Percentiles rank a stretch among this genome's conserved stretches.
Conservation (phyloP, 2,113 vertebrate genomes). For the Octodon degus region DNA sequence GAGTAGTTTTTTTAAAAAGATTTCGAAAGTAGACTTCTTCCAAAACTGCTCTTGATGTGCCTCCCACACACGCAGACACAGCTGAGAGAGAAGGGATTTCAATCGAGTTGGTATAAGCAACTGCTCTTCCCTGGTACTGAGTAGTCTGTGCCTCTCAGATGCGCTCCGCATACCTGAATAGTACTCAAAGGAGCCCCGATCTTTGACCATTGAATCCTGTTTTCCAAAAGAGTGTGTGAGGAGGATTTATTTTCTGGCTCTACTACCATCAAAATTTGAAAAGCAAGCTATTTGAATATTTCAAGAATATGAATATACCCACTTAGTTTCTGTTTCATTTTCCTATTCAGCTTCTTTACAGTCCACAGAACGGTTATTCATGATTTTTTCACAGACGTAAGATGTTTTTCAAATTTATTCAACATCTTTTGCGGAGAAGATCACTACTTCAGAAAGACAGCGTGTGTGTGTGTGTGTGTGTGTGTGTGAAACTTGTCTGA, state of each 20-base stretch:
- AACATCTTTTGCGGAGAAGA: slow-evolving; percentile 13
- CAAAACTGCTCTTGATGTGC: slow-evolving; percentile 10
- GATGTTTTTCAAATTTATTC: slow-evolving; percentile 27
- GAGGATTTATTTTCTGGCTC: neutral
- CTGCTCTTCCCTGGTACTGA: neutral
- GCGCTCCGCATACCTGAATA: neutral
- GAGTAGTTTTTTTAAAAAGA: neutral
- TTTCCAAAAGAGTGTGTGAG: neutral
- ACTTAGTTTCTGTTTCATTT: neutral
- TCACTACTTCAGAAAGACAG: neutral
- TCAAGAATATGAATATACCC: neutral
- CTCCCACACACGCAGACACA: neutral
- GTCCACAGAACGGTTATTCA: neutral
- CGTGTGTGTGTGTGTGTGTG: slow-evolving; percentile 2
- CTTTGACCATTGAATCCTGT: neutral
- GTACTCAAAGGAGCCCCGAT: neutral
- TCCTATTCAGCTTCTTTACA: neutral
- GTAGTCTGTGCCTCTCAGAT: neutral
- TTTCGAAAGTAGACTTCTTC: neutral
- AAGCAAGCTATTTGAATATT: slow-evolving; percentile 13
- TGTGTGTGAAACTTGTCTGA: slow-evolving; percentile 1
- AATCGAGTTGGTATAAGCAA: neutral
- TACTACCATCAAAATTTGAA: neutral
- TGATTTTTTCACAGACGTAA: slow-evolving; percentile 39
- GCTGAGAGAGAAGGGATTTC: neutral